Base-by-base conservation (phyloP, 1,140 invertebrate genomes). In the Phymorhynchus buccinoides region DNA sequence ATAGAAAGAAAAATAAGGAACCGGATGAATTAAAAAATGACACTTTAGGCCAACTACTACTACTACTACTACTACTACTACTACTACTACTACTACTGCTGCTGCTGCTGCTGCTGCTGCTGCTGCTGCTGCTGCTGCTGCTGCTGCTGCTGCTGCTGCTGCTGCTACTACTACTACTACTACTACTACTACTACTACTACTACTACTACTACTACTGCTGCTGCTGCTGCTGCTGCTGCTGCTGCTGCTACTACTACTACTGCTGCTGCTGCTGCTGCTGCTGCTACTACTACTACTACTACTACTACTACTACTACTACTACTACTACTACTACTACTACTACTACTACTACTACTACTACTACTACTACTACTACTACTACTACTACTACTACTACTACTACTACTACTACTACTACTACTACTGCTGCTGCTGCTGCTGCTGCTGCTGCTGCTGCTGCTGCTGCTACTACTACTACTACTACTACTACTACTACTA, bases 51-150 rank as follows among this genome's bases (percentile, higher is more conserved):
- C 56, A 66, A 66, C 56, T 66, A 66, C 56, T 66, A 66, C 56
- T 66, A 66, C 56, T 66, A 66, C 56, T 66, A 66, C 56, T 66
- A 66, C 56, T 66, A 66, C 56, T 66, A 66, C 56, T 66, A 66
- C 56, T 66, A 66, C 56, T 66, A 66, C 56, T 66, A 66, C 56
- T 66, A 66, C 56, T n/a, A n/a, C n/a, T n/a, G n/a, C n/a, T n/a
- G n/a, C n/a, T n/a, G n/a, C n/a, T n/a, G n/a, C n/a, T n/a, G n/a
- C n/a, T n/a, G n/a, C n/a, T n/a, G n/a, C n/a, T n/a, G n/a, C n/a
- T n/a, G n/a, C n/a, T n/a, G n/a, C n/a, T n/a, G n/a, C n/a, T n/a
- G n/a, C n/a, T n/a, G n/a, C n/a, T n/a, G n/a, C n/a, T n/a, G n/a
- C n/a, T n/a, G n/a, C n/a, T n/a, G n/a, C n/a, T n/a, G n/a, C n/a